Percentiles rank a stretch among this genome's conserved stretches.
These are phyloP conservation scores for Atta cephalotes DNA, from an alignment of 1,140 invertebrate genomes.

Conservation along the genomic window DNA sequence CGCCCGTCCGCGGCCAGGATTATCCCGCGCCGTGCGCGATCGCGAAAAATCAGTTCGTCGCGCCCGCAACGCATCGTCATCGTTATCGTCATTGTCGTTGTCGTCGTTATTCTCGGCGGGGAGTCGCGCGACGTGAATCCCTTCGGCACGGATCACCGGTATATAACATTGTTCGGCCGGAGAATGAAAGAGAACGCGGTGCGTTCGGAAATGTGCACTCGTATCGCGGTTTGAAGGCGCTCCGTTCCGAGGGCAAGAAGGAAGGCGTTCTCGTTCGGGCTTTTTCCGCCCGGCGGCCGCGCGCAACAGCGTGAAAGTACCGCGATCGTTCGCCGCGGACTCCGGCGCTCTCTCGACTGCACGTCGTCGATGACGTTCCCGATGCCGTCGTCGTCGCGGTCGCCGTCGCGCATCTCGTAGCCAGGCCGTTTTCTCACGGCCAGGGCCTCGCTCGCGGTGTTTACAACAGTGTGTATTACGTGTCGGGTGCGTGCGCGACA, in stretches of 20 bases:
- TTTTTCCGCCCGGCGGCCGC: slow-evolving; percentile 70
- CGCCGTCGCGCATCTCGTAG: not conserved
- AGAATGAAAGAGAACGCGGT: slow-evolving; percentile 55
- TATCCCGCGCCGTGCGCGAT: slow-evolving; percentile 43
- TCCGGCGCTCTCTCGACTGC: slow-evolving; percentile 17
- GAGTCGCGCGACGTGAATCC: not conserved
- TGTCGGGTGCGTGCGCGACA: slow-evolving; percentile 47
- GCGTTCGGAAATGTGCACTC: slow-evolving; percentile 72
- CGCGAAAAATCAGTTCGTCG: slow-evolving; percentile 25
- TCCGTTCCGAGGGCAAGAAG: slow-evolving; percentile 49
- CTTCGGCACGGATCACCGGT: slow-evolving; percentile 36
- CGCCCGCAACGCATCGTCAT: not conserved
- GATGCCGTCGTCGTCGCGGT: not conserved
- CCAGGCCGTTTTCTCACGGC: not conserved
- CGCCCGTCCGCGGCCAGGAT: slow-evolving; percentile 67
- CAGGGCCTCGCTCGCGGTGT: slow-evolving; percentile 32
- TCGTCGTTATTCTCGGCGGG: not conserved
- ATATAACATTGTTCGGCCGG: slow-evolving; percentile 19
- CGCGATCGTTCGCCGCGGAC: slow-evolving; percentile 37
- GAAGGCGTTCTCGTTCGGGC: slow-evolving; percentile 61
- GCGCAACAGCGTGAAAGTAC: slow-evolving; percentile 73
- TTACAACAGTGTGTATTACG: slow-evolving; percentile 66
- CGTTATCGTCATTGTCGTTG: not conserved
- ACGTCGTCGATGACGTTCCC: slow-evolving; percentile 16
- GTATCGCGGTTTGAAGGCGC: slow-evolving; percentile 72